phyloP scores from a whole-genome alignment of 2,888 invertebrate genomes.

The Eilema depressum region DNA sequence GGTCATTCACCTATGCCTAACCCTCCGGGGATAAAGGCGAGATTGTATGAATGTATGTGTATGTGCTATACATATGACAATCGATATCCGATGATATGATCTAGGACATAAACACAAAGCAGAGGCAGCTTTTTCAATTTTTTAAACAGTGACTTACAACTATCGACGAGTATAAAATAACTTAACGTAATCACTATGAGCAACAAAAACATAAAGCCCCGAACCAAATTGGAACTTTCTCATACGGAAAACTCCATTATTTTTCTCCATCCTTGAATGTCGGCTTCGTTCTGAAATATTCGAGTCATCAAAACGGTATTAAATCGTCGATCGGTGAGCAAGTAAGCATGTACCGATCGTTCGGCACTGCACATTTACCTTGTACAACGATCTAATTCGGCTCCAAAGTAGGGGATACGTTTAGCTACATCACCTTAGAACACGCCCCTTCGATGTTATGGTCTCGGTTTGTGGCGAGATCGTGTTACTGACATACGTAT shows the following conservation, averaged over 20 bases:
- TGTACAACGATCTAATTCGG: slow-evolving; percentile 53
- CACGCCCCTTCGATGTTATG: slow-evolving; percentile 65
- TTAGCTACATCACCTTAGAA: slow-evolving; percentile 58
- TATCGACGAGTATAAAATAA: too few species aligned
- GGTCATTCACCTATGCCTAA: too few species aligned
- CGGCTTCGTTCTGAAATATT: not conserved
- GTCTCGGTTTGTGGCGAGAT: slow-evolving; percentile 28
- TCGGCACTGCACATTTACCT: slow-evolving; percentile 44
- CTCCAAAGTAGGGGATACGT: slow-evolving; percentile 51
- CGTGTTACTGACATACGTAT: not conserved
- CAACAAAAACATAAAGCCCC: not conserved
- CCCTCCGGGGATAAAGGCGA: too few species aligned
- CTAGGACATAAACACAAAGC: too few species aligned
- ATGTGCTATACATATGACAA: too few species aligned
- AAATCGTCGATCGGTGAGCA: slow-evolving; percentile 19
- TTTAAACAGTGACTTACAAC: too few species aligned
- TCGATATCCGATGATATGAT: too few species aligned
- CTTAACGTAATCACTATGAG: not conserved
- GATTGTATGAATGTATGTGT: too few species aligned
- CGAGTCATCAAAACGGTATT: slow-evolving; percentile 29
- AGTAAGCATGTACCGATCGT: slow-evolving; percentile 30
- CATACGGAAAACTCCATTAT: not conserved
- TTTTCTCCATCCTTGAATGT: not conserved
- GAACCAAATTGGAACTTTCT: not conserved
- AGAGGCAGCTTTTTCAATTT: too few species aligned